These are phyloP conservation scores for Erpornis zantholeuca DNA, from an alignment of 2,113 vertebrate species.

Conservation along the genomic window DNA sequence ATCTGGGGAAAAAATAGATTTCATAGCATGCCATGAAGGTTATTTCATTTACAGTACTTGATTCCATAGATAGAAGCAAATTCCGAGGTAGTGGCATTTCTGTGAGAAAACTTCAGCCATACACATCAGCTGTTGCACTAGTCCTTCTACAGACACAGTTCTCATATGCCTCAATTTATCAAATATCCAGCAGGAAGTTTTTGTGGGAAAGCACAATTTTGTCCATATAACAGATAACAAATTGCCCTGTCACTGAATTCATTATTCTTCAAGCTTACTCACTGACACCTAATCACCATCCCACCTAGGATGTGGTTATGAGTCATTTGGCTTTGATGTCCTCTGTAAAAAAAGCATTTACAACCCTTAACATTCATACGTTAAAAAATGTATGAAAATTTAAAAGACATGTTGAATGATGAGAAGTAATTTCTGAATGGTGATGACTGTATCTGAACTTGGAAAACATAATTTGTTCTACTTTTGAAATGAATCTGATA, in stretches of 20 bases:
- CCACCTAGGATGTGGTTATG: not conserved
- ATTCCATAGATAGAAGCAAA: not conserved
- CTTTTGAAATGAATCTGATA: not conserved
- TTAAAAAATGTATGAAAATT: not conserved
- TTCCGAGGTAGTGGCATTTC: not conserved
- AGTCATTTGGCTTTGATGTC: not conserved
- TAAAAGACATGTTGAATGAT: not conserved
- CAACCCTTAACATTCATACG: not conserved
- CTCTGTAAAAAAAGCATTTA: not conserved
- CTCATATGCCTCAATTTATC: not conserved
- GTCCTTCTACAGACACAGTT: not conserved
- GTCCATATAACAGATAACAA: not conserved
- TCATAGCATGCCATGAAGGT: not conserved
- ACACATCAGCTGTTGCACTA: rapidly evolving
- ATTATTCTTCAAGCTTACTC: not conserved
- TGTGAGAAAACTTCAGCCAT: not conserved
- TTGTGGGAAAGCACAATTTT: not conserved
- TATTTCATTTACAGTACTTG: not conserved
- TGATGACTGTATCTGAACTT: not conserved
- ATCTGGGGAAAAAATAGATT: not conserved
- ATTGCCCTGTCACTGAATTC: not conserved
- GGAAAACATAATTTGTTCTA: not conserved
- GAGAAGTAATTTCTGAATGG: not conserved
- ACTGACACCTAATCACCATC: not conserved
- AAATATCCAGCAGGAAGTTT: not conserved